Conservation (phyloP, 1,140 invertebrate species). For the Apolygus lucorum region DNA sequence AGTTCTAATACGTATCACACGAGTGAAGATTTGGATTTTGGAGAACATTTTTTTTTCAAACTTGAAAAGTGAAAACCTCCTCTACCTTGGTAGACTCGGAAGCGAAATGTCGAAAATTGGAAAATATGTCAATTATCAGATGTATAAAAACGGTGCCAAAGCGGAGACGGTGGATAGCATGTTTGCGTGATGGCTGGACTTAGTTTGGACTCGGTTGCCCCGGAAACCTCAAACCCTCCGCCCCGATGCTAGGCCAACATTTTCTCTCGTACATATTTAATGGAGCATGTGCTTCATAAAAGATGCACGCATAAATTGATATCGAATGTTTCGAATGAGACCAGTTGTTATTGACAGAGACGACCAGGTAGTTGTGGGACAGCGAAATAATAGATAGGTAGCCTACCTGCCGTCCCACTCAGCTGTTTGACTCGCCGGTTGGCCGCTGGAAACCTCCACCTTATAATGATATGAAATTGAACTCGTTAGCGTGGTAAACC, state of each 20-base stretch:
- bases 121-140: not conserved
- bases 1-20: too few species aligned
- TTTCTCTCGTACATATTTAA: constrained; percentile 1
- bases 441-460: too few species aligned
- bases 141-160: not conserved
- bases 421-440: too few species aligned
- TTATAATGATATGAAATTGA: too few species aligned
- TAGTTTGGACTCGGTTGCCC: not conserved
- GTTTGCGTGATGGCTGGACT: not conserved
- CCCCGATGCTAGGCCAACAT: not conserved
- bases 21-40: too few species aligned
- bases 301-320: not conserved
- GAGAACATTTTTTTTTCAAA: too few species aligned
- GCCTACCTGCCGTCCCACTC: too few species aligned
- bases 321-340: not conserved
- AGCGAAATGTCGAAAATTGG: too few species aligned
- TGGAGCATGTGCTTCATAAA: not conserved
- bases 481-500: too few species aligned
- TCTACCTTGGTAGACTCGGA: too few species aligned
- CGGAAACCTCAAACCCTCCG: not conserved
- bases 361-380: not conserved
- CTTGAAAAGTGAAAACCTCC: too few species aligned
- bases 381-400: not conserved
- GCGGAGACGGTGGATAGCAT: not conserved
- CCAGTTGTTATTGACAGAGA: not conserved